phyloP scores from a whole-genome alignment of 2,888 invertebrate species.

The Operophtera brumata region DNA sequence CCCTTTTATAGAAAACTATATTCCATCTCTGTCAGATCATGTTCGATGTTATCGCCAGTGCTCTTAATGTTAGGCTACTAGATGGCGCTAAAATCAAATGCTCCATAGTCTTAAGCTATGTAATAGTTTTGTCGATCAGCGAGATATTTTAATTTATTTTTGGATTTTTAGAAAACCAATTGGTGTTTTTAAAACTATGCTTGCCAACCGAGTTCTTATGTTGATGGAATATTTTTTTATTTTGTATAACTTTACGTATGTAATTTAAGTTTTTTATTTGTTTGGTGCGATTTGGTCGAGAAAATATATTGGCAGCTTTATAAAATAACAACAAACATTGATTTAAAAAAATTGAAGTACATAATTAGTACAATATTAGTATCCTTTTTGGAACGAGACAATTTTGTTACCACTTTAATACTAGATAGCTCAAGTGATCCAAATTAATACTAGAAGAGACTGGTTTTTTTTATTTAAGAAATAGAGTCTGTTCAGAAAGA shows the following conservation, averaged over 20 bases:
- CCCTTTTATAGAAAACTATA: slow-evolving; percentile 31
- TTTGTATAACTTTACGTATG: slow-evolving; percentile 35
- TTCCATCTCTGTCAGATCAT: slow-evolving; percentile 32
- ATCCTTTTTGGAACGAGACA: neutral
- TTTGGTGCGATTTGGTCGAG: slow-evolving; percentile 32
- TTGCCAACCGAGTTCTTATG: slow-evolving; percentile 61
- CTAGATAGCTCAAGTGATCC: too few species aligned
- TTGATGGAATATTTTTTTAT: slow-evolving; percentile 39
- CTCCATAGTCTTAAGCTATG: slow-evolving; percentile 22
- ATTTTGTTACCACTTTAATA: too few species aligned
- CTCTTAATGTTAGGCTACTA: slow-evolving; percentile 27
- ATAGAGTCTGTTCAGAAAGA: too few species aligned
- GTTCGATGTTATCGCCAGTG: slow-evolving; percentile 24
- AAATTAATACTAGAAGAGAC: too few species aligned
- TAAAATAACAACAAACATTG: neutral
- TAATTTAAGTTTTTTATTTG: slow-evolving; percentile 40
- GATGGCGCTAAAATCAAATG: slow-evolving; percentile 27
- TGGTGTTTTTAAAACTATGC: slow-evolving; percentile 43
- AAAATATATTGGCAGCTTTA: slow-evolving; percentile 31
- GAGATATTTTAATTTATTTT: slow-evolving; percentile 34
- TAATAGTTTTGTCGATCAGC: slow-evolving; percentile 23
- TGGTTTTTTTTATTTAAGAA: too few species aligned
- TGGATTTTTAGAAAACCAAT: slow-evolving; percentile 24
- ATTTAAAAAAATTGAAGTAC: neutral
- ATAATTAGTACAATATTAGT: neutral